Conservation (phyloP, 2,888 invertebrate species). For the Pyralis farinalis region DNA sequence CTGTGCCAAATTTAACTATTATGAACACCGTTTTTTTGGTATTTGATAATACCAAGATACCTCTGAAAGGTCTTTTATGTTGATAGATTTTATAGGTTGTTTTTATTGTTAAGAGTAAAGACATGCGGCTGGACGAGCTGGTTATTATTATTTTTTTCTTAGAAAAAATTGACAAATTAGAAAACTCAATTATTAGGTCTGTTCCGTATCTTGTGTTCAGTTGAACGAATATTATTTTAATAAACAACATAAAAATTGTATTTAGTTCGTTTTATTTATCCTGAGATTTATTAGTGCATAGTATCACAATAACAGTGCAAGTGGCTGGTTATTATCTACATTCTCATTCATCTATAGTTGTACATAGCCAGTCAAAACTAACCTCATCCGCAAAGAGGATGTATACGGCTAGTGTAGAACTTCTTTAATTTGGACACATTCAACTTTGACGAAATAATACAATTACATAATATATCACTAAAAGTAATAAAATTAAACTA, state of each 20-base stretch:
- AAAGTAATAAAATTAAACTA: too few species aligned
- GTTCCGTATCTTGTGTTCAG: conserved; percentile 77
- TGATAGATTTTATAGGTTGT: conserved; percentile 79
- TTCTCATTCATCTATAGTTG: too few species aligned
- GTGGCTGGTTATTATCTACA: too few species aligned
- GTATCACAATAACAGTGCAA: too few species aligned
- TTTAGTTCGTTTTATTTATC: conserved; percentile 42
- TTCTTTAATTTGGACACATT: too few species aligned
- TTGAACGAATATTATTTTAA: conserved; percentile 81
- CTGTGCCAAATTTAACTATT: conserved; percentile 71
- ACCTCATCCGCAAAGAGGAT: too few species aligned
- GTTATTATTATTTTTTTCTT: conserved; percentile 56
- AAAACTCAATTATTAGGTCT: conserved; percentile 75
- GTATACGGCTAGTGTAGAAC: too few species aligned
- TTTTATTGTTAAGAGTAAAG: conserved; percentile 79
- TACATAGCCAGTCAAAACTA: too few species aligned
- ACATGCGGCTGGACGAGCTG: conserved; percentile 47
- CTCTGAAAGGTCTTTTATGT: conserved; percentile 65
- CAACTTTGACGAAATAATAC: too few species aligned
- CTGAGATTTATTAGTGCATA: too few species aligned
- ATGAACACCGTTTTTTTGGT: conserved; percentile 31
- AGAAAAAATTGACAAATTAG: conserved; percentile 72
- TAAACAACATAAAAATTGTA: conserved; percentile 77
- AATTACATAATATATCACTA: too few species aligned
- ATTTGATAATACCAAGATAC: conserved; percentile 35